Evolutionary conservation across 2,113 vertebrate species (phyloP).

Genomic region (Atherinomorus stipes): DNA sequence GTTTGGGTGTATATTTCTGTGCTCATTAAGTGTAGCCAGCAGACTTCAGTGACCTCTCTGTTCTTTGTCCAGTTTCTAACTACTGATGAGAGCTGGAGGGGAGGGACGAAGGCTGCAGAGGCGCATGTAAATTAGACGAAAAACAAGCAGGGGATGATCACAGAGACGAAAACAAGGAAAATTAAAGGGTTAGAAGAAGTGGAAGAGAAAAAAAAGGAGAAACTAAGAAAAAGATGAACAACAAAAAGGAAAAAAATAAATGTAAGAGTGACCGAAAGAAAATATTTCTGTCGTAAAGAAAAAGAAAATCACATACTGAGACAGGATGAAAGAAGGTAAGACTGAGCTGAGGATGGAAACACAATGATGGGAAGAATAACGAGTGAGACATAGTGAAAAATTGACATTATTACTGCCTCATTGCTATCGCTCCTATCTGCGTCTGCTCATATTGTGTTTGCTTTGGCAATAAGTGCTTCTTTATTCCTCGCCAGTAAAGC

Average conservation of each 20-base stretch:
- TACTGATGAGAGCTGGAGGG: constrained; percentile 42
- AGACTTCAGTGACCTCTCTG: constrained; percentile 60
- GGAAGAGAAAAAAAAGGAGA: not conserved
- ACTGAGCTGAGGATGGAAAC: constrained; percentile 1
- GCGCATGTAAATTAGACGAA: constrained; percentile 36
- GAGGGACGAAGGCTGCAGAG: constrained; percentile 6
- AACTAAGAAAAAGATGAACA: not conserved
- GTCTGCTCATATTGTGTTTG: constrained; percentile 48
- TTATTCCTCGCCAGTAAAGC: constrained; percentile 37
- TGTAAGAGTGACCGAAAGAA: not conserved
- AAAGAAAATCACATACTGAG: not conserved
- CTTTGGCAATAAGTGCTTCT: constrained; percentile 46
- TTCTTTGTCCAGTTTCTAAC: constrained; percentile 60
- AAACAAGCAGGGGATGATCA: constrained; percentile 30
- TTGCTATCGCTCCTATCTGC: constrained; percentile 39
- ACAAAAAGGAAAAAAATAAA: not conserved
- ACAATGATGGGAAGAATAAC: constrained; percentile 25
- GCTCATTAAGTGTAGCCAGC: constrained; percentile 61
- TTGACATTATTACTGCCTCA: constrained; percentile 50
- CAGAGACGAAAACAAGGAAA: constrained; percentile 14
- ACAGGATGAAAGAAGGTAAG: not conserved
- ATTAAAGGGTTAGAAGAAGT: not conserved
- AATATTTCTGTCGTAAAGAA: not conserved
- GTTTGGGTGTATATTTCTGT: constrained; percentile 34
- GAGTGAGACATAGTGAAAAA: constrained; percentile 2